A percentile compares a stretch with the other conserved stretches of the same genome.
These are phyloP conservation scores for Campaea margaritaria DNA, from an alignment of 2,888 invertebrate species.

Conservation along the genomic window DNA sequence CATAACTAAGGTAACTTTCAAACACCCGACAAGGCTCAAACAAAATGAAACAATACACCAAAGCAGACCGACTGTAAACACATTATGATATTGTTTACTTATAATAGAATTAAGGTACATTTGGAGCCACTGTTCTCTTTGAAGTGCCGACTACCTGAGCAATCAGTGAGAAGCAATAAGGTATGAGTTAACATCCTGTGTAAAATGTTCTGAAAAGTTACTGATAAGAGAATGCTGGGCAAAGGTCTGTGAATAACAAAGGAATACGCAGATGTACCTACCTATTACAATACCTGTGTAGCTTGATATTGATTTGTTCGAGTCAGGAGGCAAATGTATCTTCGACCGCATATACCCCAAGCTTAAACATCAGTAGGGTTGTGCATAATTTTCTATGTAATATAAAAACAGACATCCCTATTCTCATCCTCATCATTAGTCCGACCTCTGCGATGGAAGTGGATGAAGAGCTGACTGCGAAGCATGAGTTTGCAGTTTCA, in stretches of 20 bases:
- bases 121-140: constrained; percentile 73
- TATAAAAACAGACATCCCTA: too few species aligned
- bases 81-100: constrained; percentile 62
- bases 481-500: too few species aligned
- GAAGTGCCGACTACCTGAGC: constrained; percentile 55
- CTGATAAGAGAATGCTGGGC: constrained; percentile 16
- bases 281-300: neutral
- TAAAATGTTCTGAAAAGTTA: constrained; percentile 14
- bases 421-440: too few species aligned
- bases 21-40: constrained; percentile 50
- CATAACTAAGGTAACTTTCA: constrained; percentile 43
- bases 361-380: too few species aligned
- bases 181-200: constrained; percentile 37
- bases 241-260: constrained; percentile 3
- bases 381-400: too few species aligned
- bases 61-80: constrained; percentile 60
- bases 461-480: too few species aligned
- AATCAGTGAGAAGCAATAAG: constrained; percentile 31
- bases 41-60: constrained; percentile 56
- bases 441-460: too few species aligned
- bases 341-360: too few species aligned
- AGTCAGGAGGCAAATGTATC: too few species aligned
- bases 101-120: constrained; percentile 69
- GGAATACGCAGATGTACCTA: neutral
- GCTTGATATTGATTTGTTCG: too few species aligned